phyloP scores from a whole-genome alignment of 2,113 vertebrate genomes.

The Crotalus tigris region DNA sequence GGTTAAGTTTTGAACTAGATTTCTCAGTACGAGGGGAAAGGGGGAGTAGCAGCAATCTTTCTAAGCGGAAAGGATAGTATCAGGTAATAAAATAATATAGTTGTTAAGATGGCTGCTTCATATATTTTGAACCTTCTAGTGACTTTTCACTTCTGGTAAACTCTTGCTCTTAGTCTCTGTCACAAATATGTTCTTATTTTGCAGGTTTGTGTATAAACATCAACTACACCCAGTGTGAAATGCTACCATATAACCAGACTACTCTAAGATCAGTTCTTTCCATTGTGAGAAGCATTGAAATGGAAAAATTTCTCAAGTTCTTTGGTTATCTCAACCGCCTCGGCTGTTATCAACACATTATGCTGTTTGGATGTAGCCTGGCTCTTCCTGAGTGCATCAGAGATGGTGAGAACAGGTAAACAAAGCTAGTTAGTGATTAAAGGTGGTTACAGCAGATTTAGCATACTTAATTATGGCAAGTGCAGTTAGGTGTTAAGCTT shows the following conservation, averaged over 20 bases:
- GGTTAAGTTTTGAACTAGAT: neutral
- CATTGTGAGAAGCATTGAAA: constrained; percentile 82
- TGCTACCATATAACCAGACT: constrained; percentile 87
- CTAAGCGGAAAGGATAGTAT: neutral
- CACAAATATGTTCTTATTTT: constrained; percentile 62
- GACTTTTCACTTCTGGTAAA: neutral
- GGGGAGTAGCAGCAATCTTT: neutral
- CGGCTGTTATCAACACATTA: constrained; percentile 92
- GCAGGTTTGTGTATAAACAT: constrained; percentile 81
- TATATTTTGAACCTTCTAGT: neutral
- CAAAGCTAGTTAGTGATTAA: constrained; percentile 39
- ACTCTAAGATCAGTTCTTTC: constrained; percentile 73
- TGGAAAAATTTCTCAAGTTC: constrained; percentile 95
- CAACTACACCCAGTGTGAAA: constrained; percentile 84
- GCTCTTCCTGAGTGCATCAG: constrained; percentile 86
- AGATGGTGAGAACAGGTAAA: constrained; percentile 74
- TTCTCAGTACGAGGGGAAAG: neutral
- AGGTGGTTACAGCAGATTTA: constrained; percentile 40
- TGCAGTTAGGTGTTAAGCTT: constrained; percentile 6
- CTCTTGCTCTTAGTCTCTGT: neutral
- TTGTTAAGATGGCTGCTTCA: neutral
- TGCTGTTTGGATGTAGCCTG: constrained; percentile 94
- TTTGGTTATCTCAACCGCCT: constrained; percentile 90
- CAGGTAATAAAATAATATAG: neutral
- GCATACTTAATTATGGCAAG: constrained; percentile 38